Percentiles rank a stretch among this genome's conserved stretches.
Evolutionary conservation across 2,113 vertebrate genomes (phyloP).

Genomic region (Myotis brandtii): DNA sequence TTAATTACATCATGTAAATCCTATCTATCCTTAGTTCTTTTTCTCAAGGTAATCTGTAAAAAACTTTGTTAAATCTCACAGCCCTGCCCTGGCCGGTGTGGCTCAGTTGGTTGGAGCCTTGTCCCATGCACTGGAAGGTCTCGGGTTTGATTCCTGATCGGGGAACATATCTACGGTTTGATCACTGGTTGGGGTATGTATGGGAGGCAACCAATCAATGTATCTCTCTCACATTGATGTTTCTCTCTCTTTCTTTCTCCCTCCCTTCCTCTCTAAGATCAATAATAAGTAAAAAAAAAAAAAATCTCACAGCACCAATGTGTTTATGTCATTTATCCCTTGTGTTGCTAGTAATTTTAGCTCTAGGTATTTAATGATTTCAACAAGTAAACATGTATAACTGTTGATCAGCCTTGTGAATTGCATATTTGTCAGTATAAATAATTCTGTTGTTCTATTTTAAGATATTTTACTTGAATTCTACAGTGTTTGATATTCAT

Average conservation of each 20-base stretch:
- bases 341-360: constrained; percentile 38
- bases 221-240: not conserved
- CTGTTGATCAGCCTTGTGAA: constrained; percentile 26
- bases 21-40: constrained; percentile 31
- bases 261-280: not conserved
- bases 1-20: constrained; percentile 13
- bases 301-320: not conserved
- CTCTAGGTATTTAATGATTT: constrained; percentile 46
- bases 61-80: not conserved
- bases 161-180: not conserved
- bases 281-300: not conserved
- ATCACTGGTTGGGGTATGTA: not conserved
- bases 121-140: not conserved
- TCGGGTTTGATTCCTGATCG: not conserved
- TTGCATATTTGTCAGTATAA: constrained; percentile 59
- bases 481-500: not conserved
- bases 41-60: not conserved
- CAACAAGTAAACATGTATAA: constrained; percentile 61
- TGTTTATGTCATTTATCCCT: constrained; percentile 4
- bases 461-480: constrained; percentile 43
- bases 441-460: constrained; percentile 51
- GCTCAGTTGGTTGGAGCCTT: not conserved
- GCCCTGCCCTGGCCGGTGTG: not conserved
- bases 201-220: not conserved
- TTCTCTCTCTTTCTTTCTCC: not conserved